phyloP scores from a whole-genome alignment of 1,140 invertebrate genomes.

The Cydia strobilella region DNA sequence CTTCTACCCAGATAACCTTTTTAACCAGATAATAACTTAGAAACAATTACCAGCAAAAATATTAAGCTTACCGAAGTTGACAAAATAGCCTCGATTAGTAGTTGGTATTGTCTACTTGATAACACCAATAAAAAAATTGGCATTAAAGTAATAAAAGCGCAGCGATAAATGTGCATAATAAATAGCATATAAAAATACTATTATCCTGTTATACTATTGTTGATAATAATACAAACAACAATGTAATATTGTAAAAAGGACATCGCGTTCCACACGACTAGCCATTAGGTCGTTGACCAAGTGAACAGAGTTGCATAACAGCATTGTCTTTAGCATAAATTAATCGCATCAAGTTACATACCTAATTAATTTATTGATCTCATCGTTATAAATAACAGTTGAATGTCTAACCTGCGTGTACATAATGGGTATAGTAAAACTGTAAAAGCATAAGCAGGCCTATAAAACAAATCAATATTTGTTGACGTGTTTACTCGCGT shows the following conservation, averaged over 20 bases:
- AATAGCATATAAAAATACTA: background rate
- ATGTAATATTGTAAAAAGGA: background rate
- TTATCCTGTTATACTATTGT: background rate
- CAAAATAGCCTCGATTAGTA: no score
- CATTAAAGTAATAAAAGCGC: no score
- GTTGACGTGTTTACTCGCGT: constrained; percentile 34
- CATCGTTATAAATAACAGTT: background rate
- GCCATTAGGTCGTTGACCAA: constrained; percentile 19
- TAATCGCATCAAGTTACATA: background rate
- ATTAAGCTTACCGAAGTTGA: no score
- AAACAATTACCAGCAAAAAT: no score
- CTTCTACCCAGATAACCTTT: no score
- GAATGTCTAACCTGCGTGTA: background rate
- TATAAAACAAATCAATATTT: constrained; percentile 35
- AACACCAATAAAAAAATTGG: no score
- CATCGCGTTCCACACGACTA: background rate
- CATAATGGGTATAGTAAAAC: background rate
- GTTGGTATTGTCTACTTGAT: no score
- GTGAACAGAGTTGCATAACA: constrained; percentile 19
- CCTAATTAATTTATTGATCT: background rate
- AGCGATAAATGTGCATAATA: no score
- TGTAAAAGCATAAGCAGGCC: constrained; percentile 23
- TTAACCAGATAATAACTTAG: no score
- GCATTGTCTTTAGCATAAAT: constrained; percentile 1
- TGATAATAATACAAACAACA: background rate